Conservation (phyloP, 2,113 vertebrate genomes). For the Zingel zingel region DNA sequence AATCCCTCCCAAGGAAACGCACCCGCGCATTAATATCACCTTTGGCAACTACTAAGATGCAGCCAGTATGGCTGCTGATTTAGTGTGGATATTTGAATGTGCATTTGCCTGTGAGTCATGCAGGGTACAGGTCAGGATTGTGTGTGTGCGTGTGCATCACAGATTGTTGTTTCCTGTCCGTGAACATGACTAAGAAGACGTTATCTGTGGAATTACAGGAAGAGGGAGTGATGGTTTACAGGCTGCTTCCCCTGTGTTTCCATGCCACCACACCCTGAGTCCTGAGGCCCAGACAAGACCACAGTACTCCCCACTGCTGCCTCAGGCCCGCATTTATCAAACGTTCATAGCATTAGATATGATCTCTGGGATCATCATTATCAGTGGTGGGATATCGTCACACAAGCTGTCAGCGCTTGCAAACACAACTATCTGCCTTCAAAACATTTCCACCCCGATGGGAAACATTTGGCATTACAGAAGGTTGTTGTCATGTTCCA, state of each 20-base stretch:
- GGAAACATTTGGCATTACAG: neutral
- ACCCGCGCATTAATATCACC: neutral
- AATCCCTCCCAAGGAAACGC: neutral
- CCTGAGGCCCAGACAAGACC: slow-evolving; percentile 10
- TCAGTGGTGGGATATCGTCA: neutral
- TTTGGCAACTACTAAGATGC: neutral
- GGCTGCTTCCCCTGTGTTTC: slow-evolving; percentile 41
- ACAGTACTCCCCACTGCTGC: neutral
- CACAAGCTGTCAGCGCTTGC: neutral
- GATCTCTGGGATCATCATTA: neutral
- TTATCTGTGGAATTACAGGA: slow-evolving; percentile 72
- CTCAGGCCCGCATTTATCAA: neutral
- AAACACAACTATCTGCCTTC: neutral
- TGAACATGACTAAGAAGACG: slow-evolving; percentile 44
- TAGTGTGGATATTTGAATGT: neutral
- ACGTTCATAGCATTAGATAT: neutral
- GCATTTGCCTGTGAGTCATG: neutral
- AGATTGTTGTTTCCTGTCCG: slow-evolving; percentile 66
- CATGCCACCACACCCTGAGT: slow-evolving; percentile 48
- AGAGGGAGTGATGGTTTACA: slow-evolving; percentile 67
- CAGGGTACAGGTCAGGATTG: neutral
- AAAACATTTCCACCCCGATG: no score
- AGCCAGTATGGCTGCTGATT: neutral
- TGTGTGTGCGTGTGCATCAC: neutral
- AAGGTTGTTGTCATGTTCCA: neutral